Conservation (phyloP, 2,888 invertebrate genomes). For the Furcula furcula region DNA sequence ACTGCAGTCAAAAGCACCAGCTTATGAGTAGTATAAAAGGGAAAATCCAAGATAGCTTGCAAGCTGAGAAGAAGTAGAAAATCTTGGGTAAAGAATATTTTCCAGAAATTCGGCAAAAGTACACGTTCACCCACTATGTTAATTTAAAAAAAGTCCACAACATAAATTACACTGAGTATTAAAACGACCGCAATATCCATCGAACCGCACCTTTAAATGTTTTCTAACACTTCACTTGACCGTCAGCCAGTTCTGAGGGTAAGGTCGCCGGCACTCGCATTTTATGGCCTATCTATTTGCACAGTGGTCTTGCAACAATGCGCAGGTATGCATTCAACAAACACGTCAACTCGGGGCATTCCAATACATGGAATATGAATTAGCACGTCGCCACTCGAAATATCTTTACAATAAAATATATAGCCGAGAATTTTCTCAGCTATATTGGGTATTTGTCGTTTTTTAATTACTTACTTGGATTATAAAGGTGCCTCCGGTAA, state of each 20-base stretch:
- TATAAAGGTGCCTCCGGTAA: not conserved
- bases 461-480: constrained; percentile 12
- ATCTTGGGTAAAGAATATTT: too few relatives aligned
- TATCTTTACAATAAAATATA: constrained; percentile 11
- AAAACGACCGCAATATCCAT: not conserved
- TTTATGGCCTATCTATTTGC: constrained; percentile 48
- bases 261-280: constrained; percentile 26
- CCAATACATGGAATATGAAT: constrained; percentile 50
- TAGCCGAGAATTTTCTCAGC: not conserved
- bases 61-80: too few relatives aligned
- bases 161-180: not conserved
- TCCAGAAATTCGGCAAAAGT: too few relatives aligned
- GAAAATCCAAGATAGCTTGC: too few relatives aligned
- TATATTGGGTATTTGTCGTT: constrained; percentile 13
- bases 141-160: too few relatives aligned
- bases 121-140: too few relatives aligned
- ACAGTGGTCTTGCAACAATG: constrained; percentile 57
- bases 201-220: not conserved
- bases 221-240: constrained; percentile 1
- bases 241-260: constrained; percentile 9
- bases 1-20: too few relatives aligned
- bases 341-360: constrained; percentile 34
- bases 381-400: constrained; percentile 36
- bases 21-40: too few relatives aligned
- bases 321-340: constrained; percentile 55